Evolutionary conservation across 1,140 invertebrate species (phyloP), one percentile per base, ranked within the genome.

Genomic region (Scaptomyza hsui): DNA sequence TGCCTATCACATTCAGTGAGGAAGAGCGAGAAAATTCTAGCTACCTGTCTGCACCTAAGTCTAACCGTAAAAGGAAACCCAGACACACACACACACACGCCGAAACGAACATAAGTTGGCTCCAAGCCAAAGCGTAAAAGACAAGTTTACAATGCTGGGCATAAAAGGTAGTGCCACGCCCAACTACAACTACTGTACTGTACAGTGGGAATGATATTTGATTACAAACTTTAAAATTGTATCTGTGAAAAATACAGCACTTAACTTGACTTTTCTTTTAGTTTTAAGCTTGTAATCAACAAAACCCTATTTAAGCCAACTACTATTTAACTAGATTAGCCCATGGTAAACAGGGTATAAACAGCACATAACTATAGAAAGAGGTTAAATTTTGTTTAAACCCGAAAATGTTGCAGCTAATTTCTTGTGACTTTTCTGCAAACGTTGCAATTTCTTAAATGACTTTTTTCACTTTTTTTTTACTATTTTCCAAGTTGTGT

Each of bases 361-460:
- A 1, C 10, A 42, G 51, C 26, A 12, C 15, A 29, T 44, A 52
- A 37, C 41, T 53, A 29, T 29, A 45, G 26, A 29, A 9, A 45
- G 26, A n/a, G 51, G 67, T 57, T 70, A 56, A 56, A 37, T 70
- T 64, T 56, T 15, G 29, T 56, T 74, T 44, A 64, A 55, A 42
- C 42, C 45, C 21, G 26, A 60, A 80, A 74, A 61, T 64, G 61
- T 62, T 67, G 44, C 69, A 62, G 73, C 77, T 86, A 86, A 86
- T 86, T 86, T 77, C 61, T 62, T 67, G 45, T 42, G 61, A 73
- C 60, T 56, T 56, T 29, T 75, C 65, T 48, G 24, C 60, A 64
- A 70, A 57, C 78, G 55, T 41, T 78, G 74, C 70, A 78, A 75
- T 78, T 82, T 53, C 71, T 83, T 80, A 51, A 49, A 63, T 63